Conservation (phyloP, 1,140 invertebrate genomes). For the Philopotamus ludificatus region DNA sequence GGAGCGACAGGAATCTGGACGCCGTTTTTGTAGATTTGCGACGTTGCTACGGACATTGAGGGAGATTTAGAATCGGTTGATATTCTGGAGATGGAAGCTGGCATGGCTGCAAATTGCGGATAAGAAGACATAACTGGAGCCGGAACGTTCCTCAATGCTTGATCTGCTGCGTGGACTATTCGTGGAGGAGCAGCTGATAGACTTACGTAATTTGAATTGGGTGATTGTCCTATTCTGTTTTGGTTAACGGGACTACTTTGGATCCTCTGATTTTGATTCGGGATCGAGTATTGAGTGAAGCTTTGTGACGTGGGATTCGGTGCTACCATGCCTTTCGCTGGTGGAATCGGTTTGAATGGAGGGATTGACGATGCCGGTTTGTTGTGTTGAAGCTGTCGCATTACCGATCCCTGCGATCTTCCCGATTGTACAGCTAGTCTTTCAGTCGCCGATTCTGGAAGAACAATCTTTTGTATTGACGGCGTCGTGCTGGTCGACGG, state of each 20-base stretch:
- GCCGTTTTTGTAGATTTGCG: constrained; percentile 46
- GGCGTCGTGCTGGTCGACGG: constrained; percentile 36
- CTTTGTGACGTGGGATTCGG: constrained; percentile 47
- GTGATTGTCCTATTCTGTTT: constrained; percentile 37
- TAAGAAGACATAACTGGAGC: constrained; percentile 45
- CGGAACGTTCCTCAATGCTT: constrained; percentile 45
- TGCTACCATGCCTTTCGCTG: constrained; percentile 56
- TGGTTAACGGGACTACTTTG: constrained; percentile 47
- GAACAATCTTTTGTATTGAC: not conserved
- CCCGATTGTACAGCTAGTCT: constrained; percentile 9
- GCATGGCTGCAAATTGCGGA: constrained; percentile 53
- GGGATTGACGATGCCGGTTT: constrained; percentile 63
- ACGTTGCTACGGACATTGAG: constrained; percentile 47
- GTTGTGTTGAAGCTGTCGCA: constrained; percentile 52
- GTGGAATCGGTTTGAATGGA: constrained; percentile 73
- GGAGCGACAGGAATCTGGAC: constrained; percentile 43
- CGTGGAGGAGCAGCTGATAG: constrained; percentile 30
- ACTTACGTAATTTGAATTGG: constrained; percentile 33
- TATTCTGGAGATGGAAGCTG: constrained; percentile 52
- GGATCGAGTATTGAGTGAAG: constrained; percentile 46
- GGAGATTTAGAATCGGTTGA: constrained; percentile 49
- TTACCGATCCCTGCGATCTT: constrained; percentile 15
- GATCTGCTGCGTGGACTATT: constrained; percentile 17
- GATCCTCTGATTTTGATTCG: constrained; percentile 50
- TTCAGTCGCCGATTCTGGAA: not conserved